Evolutionary conservation across 2,888 invertebrate species (phyloP), one percentile per base, ranked within the genome.

Genomic region (Prenolepis imparis): DNA sequence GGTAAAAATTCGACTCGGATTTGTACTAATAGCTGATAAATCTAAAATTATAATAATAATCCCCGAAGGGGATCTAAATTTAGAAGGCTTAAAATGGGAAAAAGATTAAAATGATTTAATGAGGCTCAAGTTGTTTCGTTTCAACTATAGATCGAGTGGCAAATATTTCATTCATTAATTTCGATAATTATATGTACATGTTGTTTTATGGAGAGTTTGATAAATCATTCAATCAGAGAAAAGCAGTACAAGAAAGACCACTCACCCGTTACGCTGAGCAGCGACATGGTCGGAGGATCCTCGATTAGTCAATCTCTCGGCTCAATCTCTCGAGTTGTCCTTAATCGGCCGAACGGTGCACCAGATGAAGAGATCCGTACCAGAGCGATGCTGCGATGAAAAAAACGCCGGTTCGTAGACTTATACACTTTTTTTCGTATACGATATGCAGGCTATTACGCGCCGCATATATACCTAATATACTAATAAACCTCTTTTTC

Each of bases 221-320:
- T 63, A 68, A 74, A 68, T 21, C 18, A 28, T 3, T 28, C 41
- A 18, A 11, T 28, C 39, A 0, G 21, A 57, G 61, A 8, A 28
- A 57, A 39, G 9, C 21, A 15, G 9, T 11, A 44, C 0, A 68
- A 81, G 18, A 80, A 15, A 21, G 24, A 68, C 15, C 15, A 48
- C 93, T 92, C 64, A 93, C 93, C 93, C 88, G 91, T 93, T 82
- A 93, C 93, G 89, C 90, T 93, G 87, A 93, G 92, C 86, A 93
- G 91, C 88, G 93, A 92, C 93, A 93, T 93, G 87, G 84, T 92
- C 87, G 89, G 86, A 44, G 82, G 85, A 86, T 90, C 84, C 86
- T 83, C 87, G 68, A 66, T 84, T 72, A 75, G 84, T 84, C n/a
- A n/a, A n/a, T n/a, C n/a, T n/a, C n/a, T n/a, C 86, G 86, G 80